Conservation (phyloP, 2,797 vertebrate species). For the Neostethus bicornis region DNA sequence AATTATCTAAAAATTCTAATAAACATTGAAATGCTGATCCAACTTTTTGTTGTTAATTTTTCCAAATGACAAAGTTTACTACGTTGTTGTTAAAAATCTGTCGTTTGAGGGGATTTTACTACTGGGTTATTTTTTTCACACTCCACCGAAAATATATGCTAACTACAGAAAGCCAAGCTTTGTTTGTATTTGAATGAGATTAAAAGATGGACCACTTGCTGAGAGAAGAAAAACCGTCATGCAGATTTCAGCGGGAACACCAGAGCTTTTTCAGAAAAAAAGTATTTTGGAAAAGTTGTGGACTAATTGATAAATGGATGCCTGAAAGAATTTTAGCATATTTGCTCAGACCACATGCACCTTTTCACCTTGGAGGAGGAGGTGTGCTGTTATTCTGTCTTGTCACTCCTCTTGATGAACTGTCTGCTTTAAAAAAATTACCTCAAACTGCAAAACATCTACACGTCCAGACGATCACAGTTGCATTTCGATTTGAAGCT, state of each 20-base stretch:
- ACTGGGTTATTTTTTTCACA: no score
- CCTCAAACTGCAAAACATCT: slow-evolving; percentile 11
- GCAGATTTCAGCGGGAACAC: slow-evolving; percentile 6
- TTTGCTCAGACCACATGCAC: slow-evolving; percentile 35
- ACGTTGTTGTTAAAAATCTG: no score
- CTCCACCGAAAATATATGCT: no score
- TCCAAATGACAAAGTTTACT: no score
- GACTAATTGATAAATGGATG: slow-evolving; percentile 36
- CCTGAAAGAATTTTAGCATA: slow-evolving; percentile 28
- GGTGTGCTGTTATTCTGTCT: slow-evolving; percentile 40
- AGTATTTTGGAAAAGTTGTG: slow-evolving; percentile 5
- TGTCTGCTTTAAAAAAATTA: slow-evolving; percentile 40
- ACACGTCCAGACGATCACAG: slow-evolving; percentile 11
- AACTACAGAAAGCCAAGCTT: slow-evolving; percentile 9
- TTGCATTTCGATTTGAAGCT: neutral
- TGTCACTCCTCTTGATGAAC: slow-evolving; percentile 43
- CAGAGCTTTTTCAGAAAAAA: slow-evolving; percentile 12
- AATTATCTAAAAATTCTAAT: no score
- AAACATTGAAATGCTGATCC: no score
- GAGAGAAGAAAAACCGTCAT: slow-evolving; percentile 17
- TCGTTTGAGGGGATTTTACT: no score
- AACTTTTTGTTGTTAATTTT: no score
- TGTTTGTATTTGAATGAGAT: slow-evolving; percentile 1
- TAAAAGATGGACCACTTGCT: neutral
- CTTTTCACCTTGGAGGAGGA: slow-evolving; percentile 51